Base-by-base conservation (phyloP, 1,140 invertebrate species). In the Carcinoscorpius rotundicauda region DNA sequence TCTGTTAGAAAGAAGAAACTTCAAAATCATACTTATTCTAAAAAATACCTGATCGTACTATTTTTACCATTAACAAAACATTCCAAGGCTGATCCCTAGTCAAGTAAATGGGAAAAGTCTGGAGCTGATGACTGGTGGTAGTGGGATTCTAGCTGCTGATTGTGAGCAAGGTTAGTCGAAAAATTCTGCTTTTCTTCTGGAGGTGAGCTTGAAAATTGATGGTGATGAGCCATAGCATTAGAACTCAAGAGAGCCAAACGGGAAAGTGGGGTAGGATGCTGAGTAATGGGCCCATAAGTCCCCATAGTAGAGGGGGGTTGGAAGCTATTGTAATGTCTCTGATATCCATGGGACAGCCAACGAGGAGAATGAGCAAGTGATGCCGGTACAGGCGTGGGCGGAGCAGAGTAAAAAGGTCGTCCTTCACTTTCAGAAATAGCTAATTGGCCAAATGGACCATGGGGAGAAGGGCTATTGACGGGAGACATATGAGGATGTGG, bases 81-180 rank as follows among this genome's bases (percentile, higher is more conserved):
- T 29, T 29, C 29, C 29, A 29, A 29, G 2, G 2, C 29, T 29
- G 29, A n/a, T 55, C n/a, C n/a, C n/a, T 61, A 69, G 61, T 69
- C 68, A n/a, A 69, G 60, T 52, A 69, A 56, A 58, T 69, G 68
- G 65, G 68, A 66, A 51, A 69, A 69, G 65, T 69, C 68, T 53
- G 68, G 68, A 62, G 66, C 66, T 49, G 62, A 62, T 50, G 63
- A 64, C 57, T 67, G 62, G 63, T 69, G 68, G 61, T 66, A 69
- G n/a, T 69, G 68, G 3, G 68, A 58, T 49, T 69, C 68, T 49
- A 52, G 51, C 57, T 66, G 65, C 58, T 65, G 59, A 57, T 63
- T 59, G 60, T 64, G 52, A 29, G 29, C 29, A 11, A 11, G 49
- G 4, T 9, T n/a, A 48, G 61, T 8, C 8, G 61, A 49, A 4